A percentile compares a stretch with the other conserved stretches of the same genome.
Conservation (phyloP, 2,797 vertebrate species). For the Coilia nasus region DNA sequence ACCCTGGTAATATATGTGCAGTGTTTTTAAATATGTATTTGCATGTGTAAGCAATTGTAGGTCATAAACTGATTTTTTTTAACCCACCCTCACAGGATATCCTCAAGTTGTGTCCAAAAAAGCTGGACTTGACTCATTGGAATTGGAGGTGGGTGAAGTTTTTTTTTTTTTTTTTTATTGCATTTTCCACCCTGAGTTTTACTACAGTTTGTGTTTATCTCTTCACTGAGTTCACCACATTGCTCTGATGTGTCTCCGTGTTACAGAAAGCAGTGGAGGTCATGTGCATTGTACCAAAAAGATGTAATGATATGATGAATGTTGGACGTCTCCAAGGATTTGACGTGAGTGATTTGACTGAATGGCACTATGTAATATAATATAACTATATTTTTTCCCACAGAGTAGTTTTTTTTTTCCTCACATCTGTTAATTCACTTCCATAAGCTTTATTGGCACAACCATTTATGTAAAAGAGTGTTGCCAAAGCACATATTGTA, state of each 20-base stretch:
- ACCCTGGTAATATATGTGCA: no score
- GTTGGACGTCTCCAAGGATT: constrained; percentile 97
- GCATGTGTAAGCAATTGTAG: not conserved
- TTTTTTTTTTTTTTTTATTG: not conserved
- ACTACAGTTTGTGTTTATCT: not conserved
- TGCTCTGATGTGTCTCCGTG: constrained; percentile 28
- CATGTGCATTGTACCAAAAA: constrained; percentile 96
- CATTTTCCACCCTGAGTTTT: not conserved
- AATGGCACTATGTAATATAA: not conserved
- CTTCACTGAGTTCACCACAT: not conserved
- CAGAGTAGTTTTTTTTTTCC: not conserved
- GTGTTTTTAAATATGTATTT: not conserved
- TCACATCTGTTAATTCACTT: no score
- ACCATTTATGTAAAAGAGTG: no score
- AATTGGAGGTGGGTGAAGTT: constrained; percentile 84
- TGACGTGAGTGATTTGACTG: constrained; percentile 79
- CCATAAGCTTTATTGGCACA: no score
- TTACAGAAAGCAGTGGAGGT: constrained; percentile 94
- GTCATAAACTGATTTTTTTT: not conserved
- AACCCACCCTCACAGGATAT: constrained; percentile 80
- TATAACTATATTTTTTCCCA: not conserved
- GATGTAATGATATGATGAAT: constrained; percentile 99
- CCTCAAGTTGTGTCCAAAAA: constrained; percentile 94
- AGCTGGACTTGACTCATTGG: constrained; percentile 87
- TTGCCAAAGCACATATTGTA: no score